Base-by-base conservation (phyloP, 2,113 vertebrate species). In the Rhinichthys klamathensis region DNA sequence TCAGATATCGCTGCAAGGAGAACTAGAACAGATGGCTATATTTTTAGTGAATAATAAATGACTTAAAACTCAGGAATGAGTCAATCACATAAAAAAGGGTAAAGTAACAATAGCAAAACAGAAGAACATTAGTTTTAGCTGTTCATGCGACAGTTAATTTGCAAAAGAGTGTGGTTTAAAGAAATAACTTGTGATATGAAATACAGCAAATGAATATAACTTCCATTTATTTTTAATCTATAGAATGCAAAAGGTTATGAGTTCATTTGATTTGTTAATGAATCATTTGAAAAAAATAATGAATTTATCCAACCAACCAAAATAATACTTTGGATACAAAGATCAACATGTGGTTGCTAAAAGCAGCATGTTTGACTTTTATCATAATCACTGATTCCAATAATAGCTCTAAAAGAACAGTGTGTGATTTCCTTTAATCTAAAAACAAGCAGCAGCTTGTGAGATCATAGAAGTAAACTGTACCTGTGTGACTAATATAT, bases 401-500 rank as follows among this genome's bases (percentile, higher is more conserved):
- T 49, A 27, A 46, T 74, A n/a, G 72, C 72, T 49, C 16, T 54
- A 51, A 54, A 51, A 18, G 21, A 76, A 30, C 27, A 16, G 46
- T 1, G 15, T 76, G 46, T 27, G 25, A 76, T 54, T 76, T 27
- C 8, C 30, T 5, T 76, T 16, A 25, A 49, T 49, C 41, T 6
- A 51, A 75, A 75, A 51, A 49, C n/a, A 49, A 49, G 44, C 23
- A 6, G 7, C 23, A 27, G 41, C 23, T 46, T 74, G 2, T 49
- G 21, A 72, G 69, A 41, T 41, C 69, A 70, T 18, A 38, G 16
- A 35, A 23, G 11, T 41, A 4, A 23, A 41, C 16, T 70, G 67
- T n/a, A 72, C 69, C 10, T 23, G 23, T n/a, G 69, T 72, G 38
- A 72, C 38, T 72, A 72, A 72, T 72, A 72, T 72, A 72, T 72